These are phyloP conservation scores for Geodia barretti DNA, from an alignment of 37 sponge, comb jelly and placozoan species.

Conservation along the genomic window DNA sequence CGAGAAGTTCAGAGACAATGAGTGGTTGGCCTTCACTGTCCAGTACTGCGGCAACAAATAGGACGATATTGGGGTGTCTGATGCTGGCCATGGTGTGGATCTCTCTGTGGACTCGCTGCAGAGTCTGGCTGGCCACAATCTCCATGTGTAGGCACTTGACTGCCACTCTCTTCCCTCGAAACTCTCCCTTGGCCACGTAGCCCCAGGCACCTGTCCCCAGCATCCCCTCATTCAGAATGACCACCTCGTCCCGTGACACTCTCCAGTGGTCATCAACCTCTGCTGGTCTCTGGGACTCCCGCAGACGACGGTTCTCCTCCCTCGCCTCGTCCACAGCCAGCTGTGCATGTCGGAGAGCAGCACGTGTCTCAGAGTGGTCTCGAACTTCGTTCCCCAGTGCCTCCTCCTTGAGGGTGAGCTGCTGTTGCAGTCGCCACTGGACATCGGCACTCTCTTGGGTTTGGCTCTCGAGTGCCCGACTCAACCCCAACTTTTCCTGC, in stretches of 20 bases:
- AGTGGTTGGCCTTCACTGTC: slow-evolving; percentile 27
- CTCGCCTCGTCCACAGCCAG: not conserved
- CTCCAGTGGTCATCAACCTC: not conserved
- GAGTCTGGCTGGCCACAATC: slow-evolving; percentile 17
- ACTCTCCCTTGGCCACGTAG: not conserved
- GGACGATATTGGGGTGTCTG: slow-evolving; percentile 69
- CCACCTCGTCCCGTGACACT: not conserved
- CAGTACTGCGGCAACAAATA: slow-evolving; percentile 66
- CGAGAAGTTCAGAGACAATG: slow-evolving; percentile 72
- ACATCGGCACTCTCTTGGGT: not conserved
- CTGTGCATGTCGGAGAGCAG: not conserved
- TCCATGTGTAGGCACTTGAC: slow-evolving; percentile 27
- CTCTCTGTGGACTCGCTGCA: slow-evolving; percentile 43
- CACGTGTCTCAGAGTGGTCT: not conserved
- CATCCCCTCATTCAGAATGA: not conserved
- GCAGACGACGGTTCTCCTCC: not conserved
- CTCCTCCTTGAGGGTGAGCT: not conserved
- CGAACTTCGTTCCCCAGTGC: not conserved
- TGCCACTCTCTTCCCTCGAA: slow-evolving; percentile 8
- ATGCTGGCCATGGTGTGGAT: slow-evolving; percentile 39
- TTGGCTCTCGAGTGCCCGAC: not conserved
- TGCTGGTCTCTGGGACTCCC: not conserved
- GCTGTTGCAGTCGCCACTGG: not conserved
- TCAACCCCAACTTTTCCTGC: no score
- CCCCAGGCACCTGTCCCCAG: slow-evolving; percentile 17